A percentile compares a stretch with the other conserved stretches of the same genome.
These are phyloP conservation scores for Myotis yumanensis DNA, from an alignment of 2,113 vertebrate species.

Conservation along the genomic window DNA sequence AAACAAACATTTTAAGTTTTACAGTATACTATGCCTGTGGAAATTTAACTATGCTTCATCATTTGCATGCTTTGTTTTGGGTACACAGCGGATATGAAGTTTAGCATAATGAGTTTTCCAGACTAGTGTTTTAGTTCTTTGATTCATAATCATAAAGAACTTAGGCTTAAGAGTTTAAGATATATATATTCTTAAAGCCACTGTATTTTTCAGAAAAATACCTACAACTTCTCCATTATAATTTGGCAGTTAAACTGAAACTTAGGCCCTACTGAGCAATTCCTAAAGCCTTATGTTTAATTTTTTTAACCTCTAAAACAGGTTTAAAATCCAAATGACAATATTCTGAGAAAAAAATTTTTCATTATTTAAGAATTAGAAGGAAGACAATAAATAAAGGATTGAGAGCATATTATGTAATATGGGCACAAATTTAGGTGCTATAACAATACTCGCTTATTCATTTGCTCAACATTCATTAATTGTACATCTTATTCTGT, in stretches of 20 bases:
- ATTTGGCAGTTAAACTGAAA: neutral
- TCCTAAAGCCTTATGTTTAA: neutral
- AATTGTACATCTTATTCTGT: neutral
- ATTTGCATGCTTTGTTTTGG: neutral
- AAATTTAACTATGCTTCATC: neutral
- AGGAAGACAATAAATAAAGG: neutral
- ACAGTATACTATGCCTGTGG: neutral
- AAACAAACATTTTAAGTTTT: slow-evolving; percentile 17
- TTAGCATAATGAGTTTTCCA: neutral
- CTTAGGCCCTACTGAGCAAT: neutral
- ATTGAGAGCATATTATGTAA: neutral
- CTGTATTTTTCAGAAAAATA: neutral
- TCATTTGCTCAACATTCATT: neutral
- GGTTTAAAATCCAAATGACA: slow-evolving; percentile 26
- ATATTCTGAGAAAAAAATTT: slow-evolving; percentile 26
- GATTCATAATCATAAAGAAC: neutral
- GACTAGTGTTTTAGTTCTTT: neutral
- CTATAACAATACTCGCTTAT: neutral
- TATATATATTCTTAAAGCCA: neutral
- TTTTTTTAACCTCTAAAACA: neutral
- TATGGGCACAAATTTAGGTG: neutral
- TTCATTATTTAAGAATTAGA: neutral
- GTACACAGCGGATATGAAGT: neutral
- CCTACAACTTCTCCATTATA: neutral
- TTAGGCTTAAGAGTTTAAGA: neutral